phyloP scores from a whole-genome alignment of 2,113 vertebrate genomes.

The Toxotes jaculatrix region DNA sequence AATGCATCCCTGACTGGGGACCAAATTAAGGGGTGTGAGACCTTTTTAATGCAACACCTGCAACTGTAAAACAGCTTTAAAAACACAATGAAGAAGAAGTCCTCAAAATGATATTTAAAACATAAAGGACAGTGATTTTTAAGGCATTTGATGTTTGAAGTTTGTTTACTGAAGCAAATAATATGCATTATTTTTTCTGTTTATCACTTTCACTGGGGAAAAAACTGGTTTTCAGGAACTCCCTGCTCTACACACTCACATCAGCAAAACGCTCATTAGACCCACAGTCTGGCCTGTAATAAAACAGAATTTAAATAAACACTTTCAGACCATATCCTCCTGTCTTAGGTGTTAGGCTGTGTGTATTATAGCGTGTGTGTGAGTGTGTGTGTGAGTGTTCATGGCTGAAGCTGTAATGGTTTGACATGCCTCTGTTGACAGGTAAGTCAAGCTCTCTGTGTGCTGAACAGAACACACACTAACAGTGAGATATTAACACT shows the following conservation, averaged over 20 bases:
- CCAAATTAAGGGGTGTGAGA: not conserved
- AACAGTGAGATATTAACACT: slow-evolving; percentile 37
- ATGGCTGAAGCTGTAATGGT: not conserved
- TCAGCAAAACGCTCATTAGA: not conserved
- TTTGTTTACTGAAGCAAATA: slow-evolving; percentile 22
- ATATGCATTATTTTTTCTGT: not conserved
- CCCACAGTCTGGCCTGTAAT: too few species aligned
- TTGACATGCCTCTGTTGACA: not conserved
- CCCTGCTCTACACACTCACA: not conserved
- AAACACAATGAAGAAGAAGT: not conserved
- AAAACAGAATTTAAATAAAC: too few species aligned
- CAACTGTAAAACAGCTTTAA: not conserved
- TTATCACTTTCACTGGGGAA: not conserved
- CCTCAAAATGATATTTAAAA: too few species aligned
- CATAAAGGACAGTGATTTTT: not conserved
- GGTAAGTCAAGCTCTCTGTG: not conserved
- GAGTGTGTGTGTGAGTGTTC: not conserved
- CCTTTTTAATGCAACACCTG: not conserved
- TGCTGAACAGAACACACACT: not conserved
- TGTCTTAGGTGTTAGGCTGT: not conserved
- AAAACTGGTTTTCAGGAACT: not conserved
- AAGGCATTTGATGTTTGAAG: not conserved
- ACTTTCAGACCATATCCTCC: too few species aligned
- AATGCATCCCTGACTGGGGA: not conserved
- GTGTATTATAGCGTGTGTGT: not conserved